Base-by-base conservation (phyloP, 2,113 vertebrate genomes). In the Tragelaphus buxtoni region DNA sequence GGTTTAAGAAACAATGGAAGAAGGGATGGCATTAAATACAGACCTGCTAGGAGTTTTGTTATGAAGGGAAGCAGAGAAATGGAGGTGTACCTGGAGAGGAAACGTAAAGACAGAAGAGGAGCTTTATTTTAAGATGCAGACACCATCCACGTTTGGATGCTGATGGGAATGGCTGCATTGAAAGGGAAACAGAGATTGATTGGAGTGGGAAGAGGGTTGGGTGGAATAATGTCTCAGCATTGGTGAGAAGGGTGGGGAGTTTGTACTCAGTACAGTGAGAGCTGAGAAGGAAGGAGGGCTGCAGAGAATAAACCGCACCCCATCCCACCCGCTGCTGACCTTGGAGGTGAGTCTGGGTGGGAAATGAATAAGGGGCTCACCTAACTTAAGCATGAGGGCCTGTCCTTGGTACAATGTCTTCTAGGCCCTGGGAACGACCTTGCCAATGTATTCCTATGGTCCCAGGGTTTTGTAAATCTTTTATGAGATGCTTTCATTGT, bases 91-190 rank as follows among this genome's bases (percentile, higher is more conserved):
- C 6, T 35, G 32, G 12, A 63, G 17, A 88, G 69, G 47, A 51
- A 39, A 83, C 76, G 35, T 1, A 14, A 96, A 22, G n/a, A 55
- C 51, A 17, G 42, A 35, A 63, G 47, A 51, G 30, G 58, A 24
- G 22, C 69, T 88, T 39, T 28, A 28, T 77, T 77, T 91, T 45
- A 61, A 42, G 32, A 55, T 88, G 88, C 69, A 92, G 84, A 84
- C 77, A 14, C 5, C 16, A 32, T 32, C 17, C 14, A 45, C 4
- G 2, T 53, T 88, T 47, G 69, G 45, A 51, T 26, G 45, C 45
- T 53, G 51, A 18, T 53, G 85, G 69, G 35, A 55, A 84, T 11
- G 13, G 26, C 22, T 20, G 7, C 6, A 60, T 2, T 79, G 51
- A 45, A 22, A 79, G 42, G 39, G 58, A n/a, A 22, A 32, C 79